These are phyloP conservation scores for Sebastes matsubarae DNA, from an alignment of 2,797 vertebrate species.

Conservation along the genomic window DNA sequence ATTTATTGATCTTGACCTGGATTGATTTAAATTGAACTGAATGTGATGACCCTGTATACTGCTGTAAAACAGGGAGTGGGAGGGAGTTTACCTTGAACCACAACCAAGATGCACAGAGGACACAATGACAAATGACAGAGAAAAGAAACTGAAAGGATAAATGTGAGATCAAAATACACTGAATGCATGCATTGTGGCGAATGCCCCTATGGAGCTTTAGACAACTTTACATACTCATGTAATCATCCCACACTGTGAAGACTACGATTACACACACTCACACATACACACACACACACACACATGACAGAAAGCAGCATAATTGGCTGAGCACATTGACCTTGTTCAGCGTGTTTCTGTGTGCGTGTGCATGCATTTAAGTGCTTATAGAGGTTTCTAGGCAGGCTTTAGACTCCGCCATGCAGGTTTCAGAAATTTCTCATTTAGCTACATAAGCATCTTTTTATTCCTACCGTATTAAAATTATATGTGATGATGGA, in stretches of 20 bases:
- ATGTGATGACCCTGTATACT: constrained; percentile 7
- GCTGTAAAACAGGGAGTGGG: neutral
- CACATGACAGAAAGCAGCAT: constrained; percentile 17
- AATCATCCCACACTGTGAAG: constrained; percentile 45
- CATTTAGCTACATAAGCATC: constrained; percentile 65
- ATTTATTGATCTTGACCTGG: constrained; percentile 30
- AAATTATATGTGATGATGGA: constrained; percentile 77
- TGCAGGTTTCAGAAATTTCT: constrained; percentile 48
- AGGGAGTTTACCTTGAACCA: constrained; percentile 6
- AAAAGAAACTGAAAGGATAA: constrained; percentile 27
- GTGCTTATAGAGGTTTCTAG: constrained; percentile 48
- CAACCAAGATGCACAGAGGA: constrained; percentile 14
- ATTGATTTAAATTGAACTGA: constrained; percentile 20
- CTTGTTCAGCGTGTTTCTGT: constrained; percentile 44
- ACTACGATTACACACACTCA: neutral
- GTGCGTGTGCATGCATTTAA: constrained; percentile 32
- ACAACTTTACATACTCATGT: constrained; percentile 50
- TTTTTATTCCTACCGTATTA: constrained; percentile 69
- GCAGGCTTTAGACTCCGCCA: constrained; percentile 19
- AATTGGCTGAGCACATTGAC: constrained; percentile 53
- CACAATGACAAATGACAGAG: constrained; percentile 5
- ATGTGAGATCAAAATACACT: constrained; percentile 48
- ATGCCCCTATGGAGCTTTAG: constrained; percentile 35
- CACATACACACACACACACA: neutral
- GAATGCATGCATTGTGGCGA: constrained; percentile 43